Percentiles rank a stretch among this genome's conserved stretches.
Conservation (phyloP, 2,797 vertebrate genomes). For the Acestrorhynchus altus region DNA sequence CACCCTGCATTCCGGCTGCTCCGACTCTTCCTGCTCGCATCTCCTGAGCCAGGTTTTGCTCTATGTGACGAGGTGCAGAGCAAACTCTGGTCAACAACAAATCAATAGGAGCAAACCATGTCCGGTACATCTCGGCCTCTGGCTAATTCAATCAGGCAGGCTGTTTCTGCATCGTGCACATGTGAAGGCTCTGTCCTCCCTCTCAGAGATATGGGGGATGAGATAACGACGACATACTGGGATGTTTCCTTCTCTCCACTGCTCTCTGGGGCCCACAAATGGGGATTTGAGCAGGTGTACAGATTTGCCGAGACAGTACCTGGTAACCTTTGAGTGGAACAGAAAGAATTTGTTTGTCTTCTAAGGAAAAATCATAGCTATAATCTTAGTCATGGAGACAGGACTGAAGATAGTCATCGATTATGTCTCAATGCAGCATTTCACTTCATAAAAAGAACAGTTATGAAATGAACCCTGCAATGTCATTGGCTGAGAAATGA, state of each 20-base stretch:
- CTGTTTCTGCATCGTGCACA: constrained; percentile 41
- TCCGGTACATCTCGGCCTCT: constrained; percentile 48
- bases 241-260: constrained; percentile 42
- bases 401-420: no score
- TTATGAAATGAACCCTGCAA: no score
- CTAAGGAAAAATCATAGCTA: neutral
- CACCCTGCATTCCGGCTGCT: constrained; percentile 36
- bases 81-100: constrained; percentile 60
- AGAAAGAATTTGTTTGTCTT: constrained; percentile 30
- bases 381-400: no score
- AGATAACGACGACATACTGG: constrained; percentile 35
- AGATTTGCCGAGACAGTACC: constrained; percentile 25
- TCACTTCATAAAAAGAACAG: no score
- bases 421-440: no score
- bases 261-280: constrained; percentile 27
- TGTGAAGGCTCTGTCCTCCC: constrained; percentile 31
- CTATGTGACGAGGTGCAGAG: constrained; percentile 49
- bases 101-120: constrained; percentile 56
- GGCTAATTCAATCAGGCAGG: constrained; percentile 50
- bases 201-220: constrained; percentile 37
- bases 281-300: constrained; percentile 20
- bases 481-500: no score
- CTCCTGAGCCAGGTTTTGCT: constrained; percentile 36
- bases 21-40: constrained; percentile 29
- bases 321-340: constrained; percentile 10